phyloP scores from a whole-genome alignment of 2,113 vertebrate species.

The Phrynocephalus versicolor region DNA sequence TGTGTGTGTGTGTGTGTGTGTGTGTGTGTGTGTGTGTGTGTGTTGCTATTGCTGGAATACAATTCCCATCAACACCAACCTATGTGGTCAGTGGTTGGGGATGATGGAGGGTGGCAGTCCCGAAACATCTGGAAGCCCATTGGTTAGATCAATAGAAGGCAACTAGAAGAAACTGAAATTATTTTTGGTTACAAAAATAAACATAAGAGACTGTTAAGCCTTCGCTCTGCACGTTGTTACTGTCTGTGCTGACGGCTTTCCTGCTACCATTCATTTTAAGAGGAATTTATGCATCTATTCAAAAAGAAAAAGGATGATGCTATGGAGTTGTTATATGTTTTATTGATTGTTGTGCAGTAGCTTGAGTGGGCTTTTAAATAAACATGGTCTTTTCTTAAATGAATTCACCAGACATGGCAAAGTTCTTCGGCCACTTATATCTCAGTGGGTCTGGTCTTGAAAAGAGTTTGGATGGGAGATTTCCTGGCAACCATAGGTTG shows the following conservation, averaged over 20 bases:
- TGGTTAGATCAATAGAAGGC: not conserved
- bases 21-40: no score
- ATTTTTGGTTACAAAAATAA: no score
- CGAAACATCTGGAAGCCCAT: not conserved
- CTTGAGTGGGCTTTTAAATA: not conserved
- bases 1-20: no score
- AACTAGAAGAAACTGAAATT: no score
- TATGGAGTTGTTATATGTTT: no score
- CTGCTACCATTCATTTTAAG: not conserved
- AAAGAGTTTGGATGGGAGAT: not conserved
- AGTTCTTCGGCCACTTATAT: not conserved
- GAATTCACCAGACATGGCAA: not conserved
- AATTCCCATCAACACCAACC: not conserved
- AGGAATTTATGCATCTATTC: not conserved
- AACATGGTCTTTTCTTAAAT: not conserved
- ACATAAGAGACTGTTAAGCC: no score
- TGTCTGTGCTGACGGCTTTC: not conserved
- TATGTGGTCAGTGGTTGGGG: not conserved
- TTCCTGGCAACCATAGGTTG: not conserved
- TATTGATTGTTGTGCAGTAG: not conserved
- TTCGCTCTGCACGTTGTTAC: no score
- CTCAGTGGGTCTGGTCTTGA: not conserved
- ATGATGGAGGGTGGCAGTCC: not conserved
- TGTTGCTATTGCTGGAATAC: not conserved
- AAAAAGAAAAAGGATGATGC: no score